Evolutionary conservation across 37 sponge, comb jelly and placozoan species (phyloP), one percentile per base, ranked within the genome.

Genomic region (Dysidea cf. avara): DNA sequence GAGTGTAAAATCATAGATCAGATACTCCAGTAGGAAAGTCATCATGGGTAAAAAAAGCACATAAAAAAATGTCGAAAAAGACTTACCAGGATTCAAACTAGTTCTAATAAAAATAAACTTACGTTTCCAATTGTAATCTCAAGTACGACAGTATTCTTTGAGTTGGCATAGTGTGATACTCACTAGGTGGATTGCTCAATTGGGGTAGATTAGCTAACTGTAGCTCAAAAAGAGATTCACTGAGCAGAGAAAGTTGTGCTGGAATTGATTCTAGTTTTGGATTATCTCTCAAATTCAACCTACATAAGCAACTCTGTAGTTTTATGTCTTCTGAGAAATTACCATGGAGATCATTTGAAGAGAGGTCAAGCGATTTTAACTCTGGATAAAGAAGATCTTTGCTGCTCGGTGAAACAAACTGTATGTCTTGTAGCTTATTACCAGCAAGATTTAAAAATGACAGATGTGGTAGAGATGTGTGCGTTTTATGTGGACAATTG

Each of bases 341-440:
- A 2, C 84, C 86, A 11, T 16, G 22, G 14, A 92, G 75, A 18
- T 76, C 18, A 60, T 92, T 92, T 36, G 38, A 3, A 28, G 86
- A 53, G 30, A 92, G 64, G 33, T 89, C 78, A n/a, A 92, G 66
- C 0, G 60, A 52, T n/a, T 76, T 65, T 0, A 92, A 69, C 2
- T 51, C 55, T 0, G 93, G 93, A 64, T 84, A 92, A 62, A 92
- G 78, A 7, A 89, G 76, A 22, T 83, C 79, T 1, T 79, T 61
- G 9, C 74, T 34, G 1, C 71, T 52, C n/a, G n/a, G n/a, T n/a
- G n/a, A n/a, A n/a, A n/a, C n/a, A n/a, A n/a, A n/a, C n/a, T n/a
- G n/a, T 47, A 83, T 30, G 14, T 83, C 58, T 14, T 57, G 79
- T 28, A 91, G 35, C 35, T 61, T 66, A 72, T 91, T 91, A 29